phyloP scores from a whole-genome alignment of 2,797 vertebrate genomes.

The Alauda arvensis region DNA sequence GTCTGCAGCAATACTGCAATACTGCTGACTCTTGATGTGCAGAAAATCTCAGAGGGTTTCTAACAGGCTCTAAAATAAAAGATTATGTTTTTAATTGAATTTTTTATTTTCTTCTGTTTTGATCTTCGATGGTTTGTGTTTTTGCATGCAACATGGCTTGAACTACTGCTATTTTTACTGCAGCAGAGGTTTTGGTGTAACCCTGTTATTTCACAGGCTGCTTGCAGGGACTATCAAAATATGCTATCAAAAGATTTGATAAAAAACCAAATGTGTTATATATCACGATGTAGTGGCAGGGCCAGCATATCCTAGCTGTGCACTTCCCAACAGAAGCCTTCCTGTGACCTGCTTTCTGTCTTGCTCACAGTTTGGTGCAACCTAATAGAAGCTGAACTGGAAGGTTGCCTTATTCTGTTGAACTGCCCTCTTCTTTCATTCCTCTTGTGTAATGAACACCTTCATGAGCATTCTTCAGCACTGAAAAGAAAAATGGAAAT shows the following conservation, averaged over 20 bases:
- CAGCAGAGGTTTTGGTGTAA: background rate
- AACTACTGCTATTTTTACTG: background rate
- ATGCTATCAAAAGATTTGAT: background rate
- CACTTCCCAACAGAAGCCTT: background rate
- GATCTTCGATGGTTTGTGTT: background rate
- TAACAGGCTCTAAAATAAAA: background rate
- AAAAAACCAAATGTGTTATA: background rate
- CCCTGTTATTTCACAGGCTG: background rate
- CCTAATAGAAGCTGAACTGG: background rate
- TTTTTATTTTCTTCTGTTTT: background rate
- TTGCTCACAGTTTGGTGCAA: background rate
- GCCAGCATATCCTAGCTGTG: background rate
- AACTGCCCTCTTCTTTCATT: background rate
- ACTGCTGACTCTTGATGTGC: background rate
- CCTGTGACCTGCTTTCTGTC: background rate
- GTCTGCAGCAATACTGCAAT: background rate
- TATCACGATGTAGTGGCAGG: background rate
- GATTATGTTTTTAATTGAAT: background rate
- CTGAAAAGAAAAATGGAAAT: background rate
- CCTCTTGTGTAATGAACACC: background rate
- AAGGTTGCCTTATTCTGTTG: background rate
- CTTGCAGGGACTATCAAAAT: background rate
- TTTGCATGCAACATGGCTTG: background rate
- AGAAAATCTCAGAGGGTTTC: background rate
- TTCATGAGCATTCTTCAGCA: background rate